Evolutionary conservation across 2,888 invertebrate genomes (phyloP).

Genomic region (Pyrocoelia pectoralis): DNA sequence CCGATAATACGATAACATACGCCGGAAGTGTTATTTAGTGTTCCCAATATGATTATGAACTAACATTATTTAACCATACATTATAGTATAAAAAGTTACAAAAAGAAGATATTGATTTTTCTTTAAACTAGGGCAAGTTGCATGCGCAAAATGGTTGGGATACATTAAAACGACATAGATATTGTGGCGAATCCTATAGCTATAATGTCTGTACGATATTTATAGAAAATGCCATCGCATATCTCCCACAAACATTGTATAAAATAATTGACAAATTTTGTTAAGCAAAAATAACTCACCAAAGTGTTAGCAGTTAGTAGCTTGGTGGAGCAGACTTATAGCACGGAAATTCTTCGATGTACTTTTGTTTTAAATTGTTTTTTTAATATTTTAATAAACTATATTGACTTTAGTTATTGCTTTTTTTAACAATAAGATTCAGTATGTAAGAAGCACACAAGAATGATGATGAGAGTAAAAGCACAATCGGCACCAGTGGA

Average conservation of each 20-base stretch:
- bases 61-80: no score
- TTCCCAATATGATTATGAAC: no score
- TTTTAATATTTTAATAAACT: conserved; percentile 4
- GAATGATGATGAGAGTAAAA: no score
- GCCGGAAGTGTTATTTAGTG: no score
- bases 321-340: background rate
- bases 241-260: background rate
- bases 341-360: background rate
- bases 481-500: no score
- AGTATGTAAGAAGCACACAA: no score
- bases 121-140: conserved; percentile 26
- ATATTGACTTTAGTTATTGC: conserved; percentile 8
- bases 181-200: background rate
- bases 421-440: no score
- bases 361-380: background rate
- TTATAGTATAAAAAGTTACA: no score
- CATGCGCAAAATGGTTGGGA: conserved; percentile 23
- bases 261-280: background rate
- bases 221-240: background rate
- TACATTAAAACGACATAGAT: background rate
- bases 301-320: background rate
- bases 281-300: background rate
- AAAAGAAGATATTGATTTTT: conserved; percentile 24
- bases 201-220: no score
- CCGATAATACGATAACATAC: no score